Conservation (phyloP, 2,797 vertebrate species). For the Lagodon rhomboides region DNA sequence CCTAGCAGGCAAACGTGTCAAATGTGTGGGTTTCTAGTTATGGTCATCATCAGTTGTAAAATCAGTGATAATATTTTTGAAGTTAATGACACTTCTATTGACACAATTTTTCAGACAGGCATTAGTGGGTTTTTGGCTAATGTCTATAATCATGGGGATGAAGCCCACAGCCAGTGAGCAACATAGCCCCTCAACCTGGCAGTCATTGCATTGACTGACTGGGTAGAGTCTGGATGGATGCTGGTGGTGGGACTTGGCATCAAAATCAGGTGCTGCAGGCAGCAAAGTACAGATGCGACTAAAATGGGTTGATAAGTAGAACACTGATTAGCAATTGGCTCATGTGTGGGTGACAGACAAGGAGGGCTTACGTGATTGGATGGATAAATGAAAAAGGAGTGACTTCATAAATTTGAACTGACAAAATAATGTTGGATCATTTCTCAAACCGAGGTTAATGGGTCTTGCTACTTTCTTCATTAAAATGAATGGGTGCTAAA, state of each 20-base stretch:
- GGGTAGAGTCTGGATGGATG: slow-evolving; percentile 12
- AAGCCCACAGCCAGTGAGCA: slow-evolving; percentile 6
- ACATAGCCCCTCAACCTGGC: slow-evolving; percentile 4
- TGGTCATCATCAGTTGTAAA: slow-evolving; percentile 1
- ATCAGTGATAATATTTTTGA: not conserved
- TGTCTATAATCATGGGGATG: not conserved
- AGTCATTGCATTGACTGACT: slow-evolving; percentile 22
- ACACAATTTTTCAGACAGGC: not conserved
- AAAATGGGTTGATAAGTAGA: slow-evolving; percentile 24
- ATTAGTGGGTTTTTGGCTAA: not conserved
- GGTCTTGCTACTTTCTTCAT: not conserved
- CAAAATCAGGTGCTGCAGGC: slow-evolving; percentile 15
- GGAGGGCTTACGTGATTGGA: not conserved
- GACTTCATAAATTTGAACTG: not conserved
- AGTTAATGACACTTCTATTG: not conserved
- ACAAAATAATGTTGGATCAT: not conserved
- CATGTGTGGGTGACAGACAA: not conserved
- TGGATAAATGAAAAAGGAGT: not conserved
- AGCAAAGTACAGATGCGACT: slow-evolving; percentile 24
- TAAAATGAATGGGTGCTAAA: not conserved
- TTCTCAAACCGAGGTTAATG: slow-evolving; percentile 6
- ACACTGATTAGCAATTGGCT: slow-evolving; percentile 28
- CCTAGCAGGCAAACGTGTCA: slow-evolving; percentile 16
- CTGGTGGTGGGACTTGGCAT: slow-evolving; percentile 25
- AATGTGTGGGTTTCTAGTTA: slow-evolving; percentile 6